Conservation (phyloP, 2,888 invertebrate species). For the Morinoia aosen region DNA sequence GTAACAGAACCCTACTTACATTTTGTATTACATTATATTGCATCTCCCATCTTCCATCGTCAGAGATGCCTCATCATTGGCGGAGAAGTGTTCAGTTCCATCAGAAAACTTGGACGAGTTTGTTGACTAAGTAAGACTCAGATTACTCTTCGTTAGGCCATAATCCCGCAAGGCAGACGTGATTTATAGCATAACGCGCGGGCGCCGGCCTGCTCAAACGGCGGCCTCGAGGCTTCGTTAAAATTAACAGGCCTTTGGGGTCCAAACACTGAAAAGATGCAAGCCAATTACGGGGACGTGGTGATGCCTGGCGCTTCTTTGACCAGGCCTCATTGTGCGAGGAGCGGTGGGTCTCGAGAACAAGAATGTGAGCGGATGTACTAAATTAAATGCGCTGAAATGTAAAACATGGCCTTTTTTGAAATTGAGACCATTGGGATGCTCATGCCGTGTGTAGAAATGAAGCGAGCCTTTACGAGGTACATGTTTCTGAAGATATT, state of each 20-base stretch:
- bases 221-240: not conserved
- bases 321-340: not conserved
- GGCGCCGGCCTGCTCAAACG: not conserved
- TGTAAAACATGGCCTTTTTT: too few relatives aligned
- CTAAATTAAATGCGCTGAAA: not conserved
- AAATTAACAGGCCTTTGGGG: not conserved
- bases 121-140: not conserved
- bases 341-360: not conserved
- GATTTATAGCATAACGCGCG: not conserved
- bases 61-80: not conserved
- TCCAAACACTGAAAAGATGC: slow-evolving; percentile 9
- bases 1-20: not conserved
- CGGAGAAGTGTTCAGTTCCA: not conserved
- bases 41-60: not conserved
- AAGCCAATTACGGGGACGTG: slow-evolving; percentile 3
- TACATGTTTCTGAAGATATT: too few relatives aligned
- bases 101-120: not conserved
- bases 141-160: not conserved
- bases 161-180: not conserved
- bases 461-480: too few relatives aligned
- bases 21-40: not conserved
- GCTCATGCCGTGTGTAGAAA: too few relatives aligned
- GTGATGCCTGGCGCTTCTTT: slow-evolving; percentile 6
- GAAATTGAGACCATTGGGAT: too few relatives aligned
- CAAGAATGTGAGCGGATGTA: not conserved